A percentile compares a stretch with the other conserved stretches of the same genome.
Conservation (phyloP, 2,797 vertebrate genomes). For the Scolopax rusticola region DNA sequence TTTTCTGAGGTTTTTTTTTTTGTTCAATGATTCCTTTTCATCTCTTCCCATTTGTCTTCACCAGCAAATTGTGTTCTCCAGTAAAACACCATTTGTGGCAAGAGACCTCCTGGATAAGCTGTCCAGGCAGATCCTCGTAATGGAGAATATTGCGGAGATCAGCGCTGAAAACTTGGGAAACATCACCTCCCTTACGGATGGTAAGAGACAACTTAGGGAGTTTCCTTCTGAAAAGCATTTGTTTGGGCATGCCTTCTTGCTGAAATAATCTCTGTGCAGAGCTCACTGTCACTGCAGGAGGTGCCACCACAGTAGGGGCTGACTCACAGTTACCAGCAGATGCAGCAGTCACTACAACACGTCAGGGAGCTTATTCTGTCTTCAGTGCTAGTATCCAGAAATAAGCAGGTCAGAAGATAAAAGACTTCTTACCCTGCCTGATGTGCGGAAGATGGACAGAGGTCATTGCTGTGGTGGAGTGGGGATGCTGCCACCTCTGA, state of each 20-base stretch:
- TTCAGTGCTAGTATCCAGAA: not conserved
- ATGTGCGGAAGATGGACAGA: not conserved
- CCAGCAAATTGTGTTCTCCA: constrained; percentile 87
- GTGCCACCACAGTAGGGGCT: not conserved
- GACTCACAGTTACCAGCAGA: not conserved
- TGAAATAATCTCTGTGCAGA: not conserved
- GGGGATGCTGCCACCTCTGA: not conserved
- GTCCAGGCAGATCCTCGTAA: constrained; percentile 85
- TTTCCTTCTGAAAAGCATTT: not conserved
- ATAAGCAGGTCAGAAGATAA: not conserved
- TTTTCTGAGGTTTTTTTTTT: not conserved
- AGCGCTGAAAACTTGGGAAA: constrained; percentile 87
- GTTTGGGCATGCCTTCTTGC: not conserved
- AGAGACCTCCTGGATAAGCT: constrained; percentile 89
- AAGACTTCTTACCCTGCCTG: not conserved
- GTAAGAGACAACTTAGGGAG: constrained; percentile 73
- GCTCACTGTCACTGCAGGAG: not conserved
- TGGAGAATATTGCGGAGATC: constrained; percentile 89
- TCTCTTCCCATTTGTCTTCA: constrained; percentile 20
- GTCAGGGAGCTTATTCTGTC: not conserved
- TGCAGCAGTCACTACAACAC: not conserved
- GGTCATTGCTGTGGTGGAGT: not conserved
- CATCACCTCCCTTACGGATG: constrained; percentile 86
- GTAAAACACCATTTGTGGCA: constrained; percentile 82
- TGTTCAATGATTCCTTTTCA: not conserved